Conservation (phyloP, 2,113 vertebrate genomes). For the Ptychochromis oligacanthus region DNA sequence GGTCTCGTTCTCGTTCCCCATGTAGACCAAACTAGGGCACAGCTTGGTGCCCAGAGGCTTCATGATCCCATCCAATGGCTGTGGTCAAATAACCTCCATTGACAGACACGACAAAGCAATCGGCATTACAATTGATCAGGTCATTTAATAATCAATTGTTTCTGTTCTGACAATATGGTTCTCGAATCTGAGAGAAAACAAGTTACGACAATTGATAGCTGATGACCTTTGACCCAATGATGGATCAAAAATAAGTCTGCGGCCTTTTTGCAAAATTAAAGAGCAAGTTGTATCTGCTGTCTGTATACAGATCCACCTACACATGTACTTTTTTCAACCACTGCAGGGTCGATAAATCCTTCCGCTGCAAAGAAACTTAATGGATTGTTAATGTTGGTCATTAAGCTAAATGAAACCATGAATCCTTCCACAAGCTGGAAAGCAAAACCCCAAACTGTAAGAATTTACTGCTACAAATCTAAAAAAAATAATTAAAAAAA, state of each 20-base stretch:
- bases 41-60: constrained; percentile 26
- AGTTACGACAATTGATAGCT: background rate
- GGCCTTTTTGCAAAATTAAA: background rate
- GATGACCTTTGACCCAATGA: background rate
- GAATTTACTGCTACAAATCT: background rate
- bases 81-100: constrained; percentile 38
- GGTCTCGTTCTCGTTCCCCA: background rate
- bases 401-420: constrained; percentile 15
- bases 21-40: constrained; percentile 30
- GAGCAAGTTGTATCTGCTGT: background rate
- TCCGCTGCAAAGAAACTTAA: constrained; percentile 23
- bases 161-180: background rate
- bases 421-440: background rate
- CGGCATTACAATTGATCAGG: constrained; percentile 17
- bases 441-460: background rate
- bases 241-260: background rate
- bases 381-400: constrained; percentile 18
- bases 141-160: constrained; percentile 14
- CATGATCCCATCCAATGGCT: constrained; percentile 1
- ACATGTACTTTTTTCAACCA: background rate
- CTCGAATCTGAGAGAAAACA: background rate
- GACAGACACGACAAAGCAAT: constrained; percentile 6
- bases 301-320: background rate
- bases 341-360: constrained; percentile 19
- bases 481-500: too few species aligned